These are phyloP conservation scores for Sinocyclocheilus anshuiensis DNA, from an alignment of 2,113 vertebrate species.

Conservation along the genomic window DNA sequence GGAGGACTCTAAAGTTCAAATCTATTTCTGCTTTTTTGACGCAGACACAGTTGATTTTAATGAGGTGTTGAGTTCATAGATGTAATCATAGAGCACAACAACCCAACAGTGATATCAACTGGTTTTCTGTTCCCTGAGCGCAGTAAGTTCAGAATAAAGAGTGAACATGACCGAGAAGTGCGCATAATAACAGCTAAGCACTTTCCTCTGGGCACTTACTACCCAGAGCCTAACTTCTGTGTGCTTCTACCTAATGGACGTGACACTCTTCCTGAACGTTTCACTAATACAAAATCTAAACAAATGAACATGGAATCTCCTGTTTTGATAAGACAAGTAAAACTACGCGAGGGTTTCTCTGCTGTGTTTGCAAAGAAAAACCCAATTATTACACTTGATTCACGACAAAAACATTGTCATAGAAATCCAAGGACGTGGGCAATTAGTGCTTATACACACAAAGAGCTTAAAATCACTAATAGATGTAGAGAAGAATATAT, in stretches of 20 bases:
- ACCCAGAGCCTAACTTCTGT: slow-evolving; percentile 18
- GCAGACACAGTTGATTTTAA: slow-evolving; percentile 12
- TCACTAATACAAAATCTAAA: background rate
- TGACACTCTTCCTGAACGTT: background rate
- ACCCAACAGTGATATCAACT: slow-evolving; percentile 23
- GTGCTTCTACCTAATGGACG: background rate
- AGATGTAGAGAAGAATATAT: background rate
- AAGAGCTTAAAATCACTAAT: background rate
- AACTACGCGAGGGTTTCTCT: background rate
- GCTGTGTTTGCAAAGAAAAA: slow-evolving; percentile 1
- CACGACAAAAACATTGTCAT: background rate
- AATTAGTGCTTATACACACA: background rate
- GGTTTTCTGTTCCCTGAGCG: background rate
- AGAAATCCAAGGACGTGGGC: background rate
- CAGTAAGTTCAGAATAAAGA: background rate
- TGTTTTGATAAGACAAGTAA: background rate
- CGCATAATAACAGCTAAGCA: background rate
- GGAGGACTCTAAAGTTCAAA: background rate
- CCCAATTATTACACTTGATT: background rate
- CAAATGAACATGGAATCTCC: background rate
- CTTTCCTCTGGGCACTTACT: slow-evolving; percentile 28
- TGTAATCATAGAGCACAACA: background rate
- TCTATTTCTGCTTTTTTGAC: slow-evolving; percentile 12
- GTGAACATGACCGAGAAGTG: background rate
- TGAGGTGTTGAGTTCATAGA: background rate